phyloP scores from a whole-genome alignment of 2,113 vertebrate species.

The Eolophus roseicapilla region DNA sequence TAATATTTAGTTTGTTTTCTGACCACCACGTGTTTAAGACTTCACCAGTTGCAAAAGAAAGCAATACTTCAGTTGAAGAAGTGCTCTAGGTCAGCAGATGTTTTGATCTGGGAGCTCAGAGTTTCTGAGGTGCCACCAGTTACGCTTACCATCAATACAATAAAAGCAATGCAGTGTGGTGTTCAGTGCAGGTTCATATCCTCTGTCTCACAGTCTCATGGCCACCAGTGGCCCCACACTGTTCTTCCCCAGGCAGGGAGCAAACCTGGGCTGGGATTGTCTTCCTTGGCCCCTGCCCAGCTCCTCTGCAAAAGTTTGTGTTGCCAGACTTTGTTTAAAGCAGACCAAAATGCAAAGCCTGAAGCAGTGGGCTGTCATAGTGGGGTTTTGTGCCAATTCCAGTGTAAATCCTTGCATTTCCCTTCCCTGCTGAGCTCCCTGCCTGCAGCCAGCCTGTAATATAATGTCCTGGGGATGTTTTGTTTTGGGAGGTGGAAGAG shows the following conservation, averaged over 20 bases:
- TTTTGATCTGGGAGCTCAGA: not conserved
- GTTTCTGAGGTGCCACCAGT: not conserved
- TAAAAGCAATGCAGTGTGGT: not conserved
- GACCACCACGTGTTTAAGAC: accelerated
- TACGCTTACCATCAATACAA: not conserved
- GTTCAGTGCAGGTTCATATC: not conserved
- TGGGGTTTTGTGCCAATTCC: not conserved
- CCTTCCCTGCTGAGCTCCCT: not conserved
- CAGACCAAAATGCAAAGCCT: not conserved
- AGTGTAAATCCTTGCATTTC: not conserved
- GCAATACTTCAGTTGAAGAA: not conserved
- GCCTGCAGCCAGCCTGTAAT: not conserved
- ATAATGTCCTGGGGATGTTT: not conserved
- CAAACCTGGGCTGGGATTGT: not conserved
- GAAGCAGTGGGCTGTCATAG: not conserved
- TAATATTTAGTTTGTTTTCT: not conserved
- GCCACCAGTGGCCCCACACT: not conserved
- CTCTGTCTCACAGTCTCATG: not conserved
- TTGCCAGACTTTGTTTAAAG: not conserved
- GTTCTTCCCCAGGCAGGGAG: not conserved
- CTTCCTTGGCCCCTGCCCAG: not conserved
- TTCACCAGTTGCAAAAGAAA: not conserved
- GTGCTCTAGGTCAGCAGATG: not conserved
- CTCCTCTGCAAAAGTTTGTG: not conserved
- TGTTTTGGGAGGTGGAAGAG: not conserved